phyloP scores from a whole-genome alignment of 2,797 vertebrate genomes.

The Anabas testudineus region DNA sequence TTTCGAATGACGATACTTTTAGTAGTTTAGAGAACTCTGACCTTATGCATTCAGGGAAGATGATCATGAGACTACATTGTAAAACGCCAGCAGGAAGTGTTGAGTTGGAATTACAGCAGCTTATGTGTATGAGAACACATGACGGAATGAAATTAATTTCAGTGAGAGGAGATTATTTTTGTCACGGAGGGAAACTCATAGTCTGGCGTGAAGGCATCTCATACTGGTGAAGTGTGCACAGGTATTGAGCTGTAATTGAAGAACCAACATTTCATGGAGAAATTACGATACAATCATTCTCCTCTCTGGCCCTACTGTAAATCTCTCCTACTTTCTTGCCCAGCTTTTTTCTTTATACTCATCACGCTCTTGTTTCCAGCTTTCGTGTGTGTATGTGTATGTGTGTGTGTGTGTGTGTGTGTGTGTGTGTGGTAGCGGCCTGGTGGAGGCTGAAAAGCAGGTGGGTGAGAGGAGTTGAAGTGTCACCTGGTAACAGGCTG shows the following conservation, averaged over 20 bases:
- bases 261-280: too few relatives aligned
- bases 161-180: not conserved
- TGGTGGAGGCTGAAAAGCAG: constrained; percentile 57
- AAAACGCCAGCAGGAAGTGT: constrained; percentile 32
- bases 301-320: not conserved
- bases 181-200: not conserved
- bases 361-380: not conserved
- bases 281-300: not conserved
- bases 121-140: not conserved
- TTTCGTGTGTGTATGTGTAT: constrained; percentile 28
- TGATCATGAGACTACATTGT: constrained; percentile 34
- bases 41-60: too few relatives aligned
- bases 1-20: constrained; percentile 14
- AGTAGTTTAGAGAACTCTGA: too few relatives aligned
- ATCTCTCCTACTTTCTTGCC: not conserved
- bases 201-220: not conserved
- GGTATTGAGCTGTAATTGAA: not conserved
- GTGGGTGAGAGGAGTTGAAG: constrained; percentile 66
- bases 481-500: constrained; percentile 70
- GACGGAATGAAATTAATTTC: not conserved
- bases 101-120: constrained; percentile 1
- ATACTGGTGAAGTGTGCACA: not conserved
- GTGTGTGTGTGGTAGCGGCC: constrained; percentile 30
- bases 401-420: constrained; percentile 28
- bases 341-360: constrained; percentile 8